Evolutionary conservation across 2,888 invertebrate genomes (phyloP).

Genomic region (Julus scandinavius): DNA sequence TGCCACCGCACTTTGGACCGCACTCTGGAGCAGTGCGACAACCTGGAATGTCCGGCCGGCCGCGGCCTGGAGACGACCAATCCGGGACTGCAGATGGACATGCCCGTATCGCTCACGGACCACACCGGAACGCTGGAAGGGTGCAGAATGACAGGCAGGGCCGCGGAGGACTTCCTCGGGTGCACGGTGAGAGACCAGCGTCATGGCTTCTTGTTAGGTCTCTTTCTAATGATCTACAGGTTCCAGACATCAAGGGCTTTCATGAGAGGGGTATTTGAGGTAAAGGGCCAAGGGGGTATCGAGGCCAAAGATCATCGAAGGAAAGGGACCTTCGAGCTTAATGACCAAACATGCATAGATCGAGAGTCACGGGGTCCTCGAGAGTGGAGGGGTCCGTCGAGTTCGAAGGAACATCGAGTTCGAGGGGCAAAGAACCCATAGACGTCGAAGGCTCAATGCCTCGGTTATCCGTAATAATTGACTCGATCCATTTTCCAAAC

Average conservation of each 20-base stretch:
- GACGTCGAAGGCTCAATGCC: too few species aligned
- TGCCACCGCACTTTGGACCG: constrained; percentile 23
- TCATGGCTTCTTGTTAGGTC: too few species aligned
- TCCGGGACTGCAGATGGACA: constrained; percentile 1
- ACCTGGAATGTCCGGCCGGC: constrained; percentile 47
- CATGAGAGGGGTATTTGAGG: too few species aligned
- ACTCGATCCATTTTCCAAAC: neutral
- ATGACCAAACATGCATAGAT: neutral
- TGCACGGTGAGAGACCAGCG: constrained; percentile 20
- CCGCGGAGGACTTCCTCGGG: constrained; percentile 36
- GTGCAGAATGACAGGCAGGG: neutral
- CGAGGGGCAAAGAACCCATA: too few species aligned
- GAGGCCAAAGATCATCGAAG: too few species aligned
- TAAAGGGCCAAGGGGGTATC: too few species aligned
- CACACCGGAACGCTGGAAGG: constrained; percentile 45
- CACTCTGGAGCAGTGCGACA: neutral
- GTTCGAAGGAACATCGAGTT: too few species aligned
- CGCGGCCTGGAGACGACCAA: neutral
- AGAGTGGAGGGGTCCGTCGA: too few species aligned
- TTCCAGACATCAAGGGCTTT: too few species aligned
- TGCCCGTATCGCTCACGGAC: constrained; percentile 44
- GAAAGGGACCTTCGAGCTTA: neutral
- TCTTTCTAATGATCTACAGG: too few species aligned
- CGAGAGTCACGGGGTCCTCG: too few species aligned
- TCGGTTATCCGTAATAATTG: neutral